phyloP scores from a whole-genome alignment of 2,888 invertebrate genomes.

The Lasius platythorax region DNA sequence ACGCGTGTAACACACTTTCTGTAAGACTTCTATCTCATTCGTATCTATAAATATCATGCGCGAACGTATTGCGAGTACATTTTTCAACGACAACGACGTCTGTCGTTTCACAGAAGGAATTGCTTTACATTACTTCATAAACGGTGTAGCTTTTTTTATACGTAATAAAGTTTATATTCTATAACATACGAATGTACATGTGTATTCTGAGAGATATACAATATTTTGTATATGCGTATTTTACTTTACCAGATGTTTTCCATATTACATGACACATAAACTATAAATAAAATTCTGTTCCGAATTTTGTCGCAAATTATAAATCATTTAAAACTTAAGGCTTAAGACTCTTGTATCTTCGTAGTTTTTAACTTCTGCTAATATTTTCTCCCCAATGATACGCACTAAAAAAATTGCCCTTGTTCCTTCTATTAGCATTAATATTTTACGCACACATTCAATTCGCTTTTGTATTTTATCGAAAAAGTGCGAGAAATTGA shows the following conservation, averaged over 20 bases:
- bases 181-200: neutral
- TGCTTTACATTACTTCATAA: neutral
- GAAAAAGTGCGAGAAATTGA: constrained; percentile 60
- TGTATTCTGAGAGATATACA: too few relatives aligned
- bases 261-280: neutral
- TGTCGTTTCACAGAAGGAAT: neutral
- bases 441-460: constrained; percentile 51
- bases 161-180: constrained; percentile 20
- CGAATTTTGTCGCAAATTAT: neutral
- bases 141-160: constrained; percentile 1
- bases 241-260: neutral
- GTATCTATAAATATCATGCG: constrained; percentile 22
- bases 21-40: neutral
- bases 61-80: constrained; percentile 12
- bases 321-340: neutral
- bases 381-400: constrained; percentile 11
- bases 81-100: constrained; percentile 15
- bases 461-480: constrained; percentile 40
- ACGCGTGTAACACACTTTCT: neutral
- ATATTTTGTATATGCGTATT: neutral
- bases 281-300: neutral
- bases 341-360: neutral
- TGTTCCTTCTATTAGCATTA: constrained; percentile 12
- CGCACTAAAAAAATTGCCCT: constrained; percentile 25
- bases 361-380: neutral